phyloP scores from a whole-genome alignment of 2,113 vertebrate genomes.

The Gila orcuttii region DNA sequence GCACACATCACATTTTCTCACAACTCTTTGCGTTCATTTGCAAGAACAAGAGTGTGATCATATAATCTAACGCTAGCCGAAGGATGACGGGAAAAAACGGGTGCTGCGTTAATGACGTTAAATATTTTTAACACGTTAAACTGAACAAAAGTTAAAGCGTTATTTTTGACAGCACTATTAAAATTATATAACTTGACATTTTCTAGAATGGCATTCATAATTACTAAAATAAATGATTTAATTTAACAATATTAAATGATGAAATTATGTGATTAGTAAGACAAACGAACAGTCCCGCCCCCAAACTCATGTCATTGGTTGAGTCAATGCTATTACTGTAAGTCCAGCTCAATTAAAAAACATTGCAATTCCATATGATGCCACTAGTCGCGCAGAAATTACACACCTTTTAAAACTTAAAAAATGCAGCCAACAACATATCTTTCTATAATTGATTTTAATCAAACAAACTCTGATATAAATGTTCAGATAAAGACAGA shows the following conservation, averaged over 20 bases:
- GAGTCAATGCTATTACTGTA: too few relatives aligned
- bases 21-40: too few relatives aligned
- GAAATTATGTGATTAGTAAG: neutral
- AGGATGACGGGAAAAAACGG: too few relatives aligned
- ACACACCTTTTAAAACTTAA: neutral
- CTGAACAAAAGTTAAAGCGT: too few relatives aligned
- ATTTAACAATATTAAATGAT: neutral
- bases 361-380: neutral
- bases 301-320: neutral
- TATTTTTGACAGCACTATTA: too few relatives aligned
- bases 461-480: neutral
- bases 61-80: too few relatives aligned
- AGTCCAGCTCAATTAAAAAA: neutral
- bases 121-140: too few relatives aligned
- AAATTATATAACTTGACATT: too few relatives aligned
- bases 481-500: neutral
- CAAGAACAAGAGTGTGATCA: too few relatives aligned
- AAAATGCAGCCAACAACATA: neutral
- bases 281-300: neutral
- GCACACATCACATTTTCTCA: too few relatives aligned
- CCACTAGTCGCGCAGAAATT: neutral
- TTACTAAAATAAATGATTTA: neutral
- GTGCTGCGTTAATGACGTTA: too few relatives aligned
- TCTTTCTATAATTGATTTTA: slow-evolving; percentile 9
- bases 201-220: neutral